These are phyloP conservation scores for Siniperca chuatsi DNA, from an alignment of 2,113 vertebrate genomes.

Conservation along the genomic window DNA sequence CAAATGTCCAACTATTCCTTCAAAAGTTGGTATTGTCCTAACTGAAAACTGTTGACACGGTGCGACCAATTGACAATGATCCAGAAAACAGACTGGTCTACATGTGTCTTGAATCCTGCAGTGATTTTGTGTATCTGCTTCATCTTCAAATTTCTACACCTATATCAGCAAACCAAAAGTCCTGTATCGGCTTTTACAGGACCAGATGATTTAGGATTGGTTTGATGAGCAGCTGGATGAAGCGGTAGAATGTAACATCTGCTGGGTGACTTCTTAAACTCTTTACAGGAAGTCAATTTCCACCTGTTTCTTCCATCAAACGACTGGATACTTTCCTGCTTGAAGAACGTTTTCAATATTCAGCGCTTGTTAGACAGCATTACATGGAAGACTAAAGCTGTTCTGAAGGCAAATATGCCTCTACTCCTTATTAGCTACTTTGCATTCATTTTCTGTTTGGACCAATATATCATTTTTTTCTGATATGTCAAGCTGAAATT, in stretches of 20 bases:
- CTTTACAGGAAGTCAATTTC: conserved; percentile 41
- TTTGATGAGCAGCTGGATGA: conserved; percentile 31
- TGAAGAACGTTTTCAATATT: conserved; percentile 41
- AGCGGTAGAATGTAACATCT: conserved; percentile 31
- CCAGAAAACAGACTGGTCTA: neutral
- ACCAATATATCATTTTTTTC: conserved; percentile 31
- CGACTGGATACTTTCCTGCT: neutral
- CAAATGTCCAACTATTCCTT: neutral
- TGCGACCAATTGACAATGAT: neutral
- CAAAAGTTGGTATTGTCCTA: neutral
- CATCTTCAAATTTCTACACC: neutral
- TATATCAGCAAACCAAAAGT: neutral
- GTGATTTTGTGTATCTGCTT: neutral
- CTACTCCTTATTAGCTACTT: conserved; percentile 27
- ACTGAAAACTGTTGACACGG: neutral
- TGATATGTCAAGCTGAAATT: conserved; percentile 52
- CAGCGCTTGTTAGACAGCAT: conserved; percentile 28
- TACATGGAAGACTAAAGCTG: conserved; percentile 26
- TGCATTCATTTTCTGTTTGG: conserved; percentile 46
- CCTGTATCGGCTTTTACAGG: conserved; percentile 10
- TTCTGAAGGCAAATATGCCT: conserved; percentile 38
- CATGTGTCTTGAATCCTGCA: neutral
- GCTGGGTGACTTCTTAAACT: conserved; percentile 42
- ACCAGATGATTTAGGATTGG: conserved; percentile 17
- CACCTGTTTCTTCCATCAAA: conserved; percentile 27